Evolutionary conservation across 37 sponge, comb jelly and placozoan genomes (phyloP), one percentile per base, ranked within the genome.

Genomic region (Chondrosia reniformis): DNA sequence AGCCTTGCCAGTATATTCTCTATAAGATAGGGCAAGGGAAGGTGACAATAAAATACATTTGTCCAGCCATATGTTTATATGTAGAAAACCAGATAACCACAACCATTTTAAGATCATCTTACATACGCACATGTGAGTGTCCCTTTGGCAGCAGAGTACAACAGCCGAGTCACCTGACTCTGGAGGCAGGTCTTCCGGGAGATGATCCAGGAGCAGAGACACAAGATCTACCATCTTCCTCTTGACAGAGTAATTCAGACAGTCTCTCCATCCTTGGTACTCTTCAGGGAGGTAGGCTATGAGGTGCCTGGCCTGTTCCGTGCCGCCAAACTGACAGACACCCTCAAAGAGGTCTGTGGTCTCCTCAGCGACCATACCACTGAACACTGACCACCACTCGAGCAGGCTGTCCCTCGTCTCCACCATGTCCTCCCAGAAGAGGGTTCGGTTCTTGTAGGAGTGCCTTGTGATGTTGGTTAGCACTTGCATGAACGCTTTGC

Each of bases 301-400:
- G 9, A 69, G 72, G 19, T 43, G n/a, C n/a, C n/a, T 34, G 19
- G 72, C 72, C 36, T 69, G 72, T 3, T 40, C 43, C 3, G 4
- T 44, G 42, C 42, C 43, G 17, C 72, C 72, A 40, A 40, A 69
- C 72, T 43, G 15, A 44, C 72, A 69, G 1, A 69, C 72, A 6
- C 44, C 43, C 4, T 9, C 22, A 13, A 69, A 7, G 24, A 69
- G 13, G 43, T 69, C 13, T 3, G 32, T 13, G 3, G 15, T 21
- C 7, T 69, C 19, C 0, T 2, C 15, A 2, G 24, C n/a, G 22
- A 21, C 43, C 44, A 38, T 69, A 17, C 72, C 2, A 25, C 41
- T 22, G 17, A 69, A 69, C 19, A 69, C 72, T 1, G 10, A 19
- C 72, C 72, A 69, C 72, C 72, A 69, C 43, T 69, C 43, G n/a